These are phyloP conservation scores for Hylaeus anthracinus DNA, from an alignment of 1,140 invertebrate genomes.

Conservation along the genomic window DNA sequence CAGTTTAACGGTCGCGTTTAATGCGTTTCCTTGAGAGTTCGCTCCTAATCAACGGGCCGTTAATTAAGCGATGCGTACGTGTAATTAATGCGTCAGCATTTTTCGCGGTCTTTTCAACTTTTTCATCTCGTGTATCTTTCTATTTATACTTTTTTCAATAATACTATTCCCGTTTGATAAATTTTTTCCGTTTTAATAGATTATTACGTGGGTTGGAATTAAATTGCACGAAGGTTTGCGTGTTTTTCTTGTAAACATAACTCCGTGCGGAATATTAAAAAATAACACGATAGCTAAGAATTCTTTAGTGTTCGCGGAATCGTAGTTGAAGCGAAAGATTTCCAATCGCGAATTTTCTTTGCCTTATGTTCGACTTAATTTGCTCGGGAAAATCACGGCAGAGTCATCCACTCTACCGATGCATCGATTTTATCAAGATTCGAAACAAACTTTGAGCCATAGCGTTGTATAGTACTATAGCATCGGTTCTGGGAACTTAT, in stretches of 20 bases:
- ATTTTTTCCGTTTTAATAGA: neutral
- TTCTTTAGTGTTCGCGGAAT: no score
- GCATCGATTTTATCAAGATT: no score
- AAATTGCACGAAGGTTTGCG: neutral
- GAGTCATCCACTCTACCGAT: no score
- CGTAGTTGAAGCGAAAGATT: no score
- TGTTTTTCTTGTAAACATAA: neutral
- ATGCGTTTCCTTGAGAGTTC: neutral
- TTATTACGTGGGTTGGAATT: neutral
- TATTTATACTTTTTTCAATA: neutral
- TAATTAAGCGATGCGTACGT: neutral
- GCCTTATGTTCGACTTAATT: no score
- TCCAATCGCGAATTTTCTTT: no score
- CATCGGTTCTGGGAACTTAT: no score
- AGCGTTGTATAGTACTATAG: no score
- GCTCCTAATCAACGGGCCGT: no score
- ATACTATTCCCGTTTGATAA: neutral
- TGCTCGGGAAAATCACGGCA: no score
- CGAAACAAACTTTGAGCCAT: no score
- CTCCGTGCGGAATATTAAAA: neutral
- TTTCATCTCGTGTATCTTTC: neutral
- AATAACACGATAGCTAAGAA: no score
- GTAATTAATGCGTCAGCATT: slow-evolving; percentile 10
- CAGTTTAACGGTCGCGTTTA: neutral
- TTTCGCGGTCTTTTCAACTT: slow-evolving; percentile 28